Conservation (phyloP, 2,888 invertebrate genomes). For the Exephanes ischioxanthus region DNA sequence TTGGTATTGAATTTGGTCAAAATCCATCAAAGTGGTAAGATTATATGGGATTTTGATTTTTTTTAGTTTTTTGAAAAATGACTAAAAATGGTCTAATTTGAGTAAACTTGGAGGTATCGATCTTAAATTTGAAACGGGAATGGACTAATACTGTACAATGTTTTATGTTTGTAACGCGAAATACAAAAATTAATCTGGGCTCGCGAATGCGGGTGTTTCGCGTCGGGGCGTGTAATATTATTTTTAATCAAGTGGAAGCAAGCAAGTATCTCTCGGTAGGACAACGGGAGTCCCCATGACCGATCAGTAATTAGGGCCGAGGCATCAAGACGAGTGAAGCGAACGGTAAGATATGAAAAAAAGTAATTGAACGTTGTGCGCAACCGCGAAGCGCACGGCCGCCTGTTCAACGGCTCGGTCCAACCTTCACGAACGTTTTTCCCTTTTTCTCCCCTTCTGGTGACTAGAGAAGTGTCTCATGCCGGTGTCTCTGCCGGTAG, state of each 20-base stretch:
- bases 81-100: too few relatives aligned
- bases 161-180: too few relatives aligned
- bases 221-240: not conserved
- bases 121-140: too few relatives aligned
- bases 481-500: not conserved
- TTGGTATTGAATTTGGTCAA: too few relatives aligned
- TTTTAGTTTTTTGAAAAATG: too few relatives aligned
- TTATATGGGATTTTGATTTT: too few relatives aligned
- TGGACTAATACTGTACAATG: too few relatives aligned
- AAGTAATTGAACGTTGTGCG: conserved; percentile 1
- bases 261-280: not conserved
- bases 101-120: too few relatives aligned
- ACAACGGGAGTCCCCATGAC: conserved; percentile 36
- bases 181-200: too few relatives aligned
- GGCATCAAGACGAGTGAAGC: conserved; percentile 5
- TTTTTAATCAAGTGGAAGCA: not conserved
- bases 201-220: not conserved
- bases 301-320: conserved; percentile 62
- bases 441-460: not conserved
- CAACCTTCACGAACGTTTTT: not conserved
- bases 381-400: not conserved
- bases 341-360: conserved; percentile 27
- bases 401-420: not conserved
- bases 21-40: too few relatives aligned
- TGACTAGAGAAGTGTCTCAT: not conserved